Evolutionary conservation across 2,888 invertebrate genomes (phyloP), one percentile per base, ranked within the genome.

Genomic region (Tubiluchus corallicola): DNA sequence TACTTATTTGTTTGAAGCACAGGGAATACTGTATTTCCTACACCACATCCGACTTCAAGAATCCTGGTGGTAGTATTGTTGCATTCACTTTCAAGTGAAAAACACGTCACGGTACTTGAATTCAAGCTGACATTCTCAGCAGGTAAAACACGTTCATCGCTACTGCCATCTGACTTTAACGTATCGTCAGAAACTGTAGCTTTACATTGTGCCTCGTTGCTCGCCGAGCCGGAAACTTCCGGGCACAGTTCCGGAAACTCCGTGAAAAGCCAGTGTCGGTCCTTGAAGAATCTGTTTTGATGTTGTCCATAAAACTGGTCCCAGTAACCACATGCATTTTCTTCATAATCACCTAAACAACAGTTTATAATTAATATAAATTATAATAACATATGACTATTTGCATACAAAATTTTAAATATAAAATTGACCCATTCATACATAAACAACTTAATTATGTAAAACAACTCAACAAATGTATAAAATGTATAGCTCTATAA

Each of bases 21-120:
- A 0, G 96, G 96, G 59, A 90, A 82, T 41, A 96, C 79, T 2
- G 92, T 90, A 55, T 96, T 98, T 5, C 96, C 96, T 13, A 90
- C 94, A 3, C 96, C 96, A 68, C 96, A 98, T 1, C 98, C 96
- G 45, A 68, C 63, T 61, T 68, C 52, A 9, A 53, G 57, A 44
- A 37, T n/a, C n/a, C n/a, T n/a, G n/a, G n/a, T n/a, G n/a, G n/a
- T n/a, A n/a, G n/a, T n/a, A n/a, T n/a, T n/a, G n/a, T n/a, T n/a
- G n/a, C n/a, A n/a, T n/a, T n/a, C n/a, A n/a, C n/a, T n/a, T n/a
- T n/a, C n/a, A n/a, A n/a, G n/a, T n/a, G n/a, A n/a, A n/a, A n/a
- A n/a, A n/a, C n/a, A n/a, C n/a, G n/a, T n/a, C n/a, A n/a, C n/a
- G n/a, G n/a, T n/a, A n/a, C n/a, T n/a, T n/a, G n/a, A n/a, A n/a